Percentiles rank a stretch among this genome's conserved stretches.
These are phyloP conservation scores for Dicrurus megarhynchus DNA, from an alignment of 2,113 vertebrate genomes.

Conservation along the genomic window DNA sequence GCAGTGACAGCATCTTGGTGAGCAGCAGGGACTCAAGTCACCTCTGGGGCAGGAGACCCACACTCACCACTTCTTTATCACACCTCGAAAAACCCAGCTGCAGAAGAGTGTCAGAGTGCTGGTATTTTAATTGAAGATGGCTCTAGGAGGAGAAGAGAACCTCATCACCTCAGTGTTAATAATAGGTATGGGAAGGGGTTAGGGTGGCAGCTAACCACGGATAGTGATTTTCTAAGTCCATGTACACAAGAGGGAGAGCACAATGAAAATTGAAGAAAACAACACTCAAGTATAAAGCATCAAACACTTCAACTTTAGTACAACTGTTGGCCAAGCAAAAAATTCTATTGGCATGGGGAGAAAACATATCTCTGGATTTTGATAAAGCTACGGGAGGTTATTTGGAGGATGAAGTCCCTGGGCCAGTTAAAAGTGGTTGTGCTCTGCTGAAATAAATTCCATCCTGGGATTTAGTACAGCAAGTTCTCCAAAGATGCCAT, in stretches of 20 bases:
- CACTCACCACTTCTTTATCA: not conserved
- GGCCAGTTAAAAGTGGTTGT: not conserved
- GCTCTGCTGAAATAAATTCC: conserved; percentile 27
- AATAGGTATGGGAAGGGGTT: not conserved
- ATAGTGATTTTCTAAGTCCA: not conserved
- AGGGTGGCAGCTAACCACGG: not conserved
- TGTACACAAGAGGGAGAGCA: not conserved
- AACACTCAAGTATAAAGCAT: not conserved
- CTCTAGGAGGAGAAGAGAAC: not conserved
- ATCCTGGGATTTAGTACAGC: not conserved
- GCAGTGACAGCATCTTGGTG: not conserved
- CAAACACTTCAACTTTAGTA: not conserved
- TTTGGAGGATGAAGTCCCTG: conserved; percentile 33
- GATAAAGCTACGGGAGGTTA: conserved; percentile 2
- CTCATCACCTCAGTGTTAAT: not conserved
- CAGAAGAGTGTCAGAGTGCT: not conserved
- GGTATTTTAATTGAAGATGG: not conserved
- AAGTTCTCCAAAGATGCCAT: not conserved
- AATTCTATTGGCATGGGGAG: not conserved
- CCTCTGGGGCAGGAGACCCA: not conserved
- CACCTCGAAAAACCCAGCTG: not conserved
- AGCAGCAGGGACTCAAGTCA: not conserved
- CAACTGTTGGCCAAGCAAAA: not conserved
- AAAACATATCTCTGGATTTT: not conserved
- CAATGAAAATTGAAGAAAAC: not conserved